These are phyloP conservation scores for Darevskia nairensis DNA, from an alignment of 2,797 vertebrate species.

Conservation along the genomic window DNA sequence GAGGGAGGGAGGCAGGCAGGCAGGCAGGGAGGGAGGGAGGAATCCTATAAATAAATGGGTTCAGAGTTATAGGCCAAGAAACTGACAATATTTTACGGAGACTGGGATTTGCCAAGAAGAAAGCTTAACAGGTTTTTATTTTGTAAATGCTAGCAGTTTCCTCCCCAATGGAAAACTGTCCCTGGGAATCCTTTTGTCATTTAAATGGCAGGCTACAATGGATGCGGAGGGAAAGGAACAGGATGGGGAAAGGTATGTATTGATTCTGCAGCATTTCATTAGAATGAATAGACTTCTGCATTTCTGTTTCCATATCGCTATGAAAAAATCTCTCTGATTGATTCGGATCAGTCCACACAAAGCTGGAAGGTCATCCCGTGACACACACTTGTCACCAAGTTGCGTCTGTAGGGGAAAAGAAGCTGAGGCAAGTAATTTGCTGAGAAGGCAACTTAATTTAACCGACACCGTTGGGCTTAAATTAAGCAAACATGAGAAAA, in stretches of 20 bases:
- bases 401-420: constrained; percentile 24
- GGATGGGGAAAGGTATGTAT: constrained; percentile 21
- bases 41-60: constrained; percentile 36
- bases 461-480: constrained; percentile 32
- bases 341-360: constrained; percentile 56
- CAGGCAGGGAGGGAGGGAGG: neutral
- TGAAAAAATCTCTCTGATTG: constrained; percentile 62
- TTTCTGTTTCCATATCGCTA: constrained; percentile 44
- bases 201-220: constrained; percentile 30
- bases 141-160: constrained; percentile 3
- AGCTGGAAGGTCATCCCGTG: constrained; percentile 9
- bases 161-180: neutral
- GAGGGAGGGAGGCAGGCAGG: neutral
- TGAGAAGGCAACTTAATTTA: constrained; percentile 42
- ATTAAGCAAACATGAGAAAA: constrained; percentile 54
- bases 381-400: constrained; percentile 7
- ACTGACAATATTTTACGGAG: constrained; percentile 25
- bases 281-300: constrained; percentile 24
- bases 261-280: constrained; percentile 62
- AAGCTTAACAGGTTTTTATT: constrained; percentile 19
- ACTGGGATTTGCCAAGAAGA: constrained; percentile 36
- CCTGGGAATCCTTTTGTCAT: constrained; percentile 14
- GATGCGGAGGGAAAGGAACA: neutral
- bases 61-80: constrained; percentile 35
- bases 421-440: constrained; percentile 37